Conservation (phyloP, 2,888 invertebrate species). For the Ophion costatus region DNA sequence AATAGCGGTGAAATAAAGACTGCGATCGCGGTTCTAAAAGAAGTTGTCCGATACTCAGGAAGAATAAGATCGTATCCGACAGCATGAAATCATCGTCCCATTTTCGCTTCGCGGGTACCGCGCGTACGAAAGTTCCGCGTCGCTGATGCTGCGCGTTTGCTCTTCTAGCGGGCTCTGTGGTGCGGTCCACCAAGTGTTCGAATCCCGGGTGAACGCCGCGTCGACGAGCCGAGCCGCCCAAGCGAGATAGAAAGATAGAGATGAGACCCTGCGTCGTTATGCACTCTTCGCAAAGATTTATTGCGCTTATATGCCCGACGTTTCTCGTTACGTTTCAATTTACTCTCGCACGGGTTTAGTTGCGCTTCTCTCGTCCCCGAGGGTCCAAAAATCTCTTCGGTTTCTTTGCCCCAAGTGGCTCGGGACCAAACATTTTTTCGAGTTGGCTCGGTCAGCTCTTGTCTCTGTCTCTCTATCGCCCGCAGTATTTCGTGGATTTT, state of each 20-base stretch:
- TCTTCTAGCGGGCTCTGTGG: not conserved
- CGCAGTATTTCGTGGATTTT: too few species aligned
- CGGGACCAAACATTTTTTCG: slow-evolving; percentile 9
- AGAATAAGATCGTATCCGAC: too few species aligned
- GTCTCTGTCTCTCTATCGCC: not conserved
- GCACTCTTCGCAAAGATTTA: slow-evolving; percentile 58
- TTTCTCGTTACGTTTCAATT: slow-evolving; percentile 66
- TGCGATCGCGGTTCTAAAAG: too few species aligned
- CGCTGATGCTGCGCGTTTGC: slow-evolving; percentile 7
- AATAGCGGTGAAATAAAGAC: too few species aligned
- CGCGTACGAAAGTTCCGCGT: not conserved
- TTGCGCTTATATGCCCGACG: slow-evolving; percentile 57
- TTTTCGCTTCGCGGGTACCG: not conserved
- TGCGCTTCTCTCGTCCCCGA: slow-evolving; percentile 13
- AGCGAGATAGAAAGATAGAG: slow-evolving; percentile 11
- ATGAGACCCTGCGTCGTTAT: slow-evolving; percentile 30
- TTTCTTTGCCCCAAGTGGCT: slow-evolving; percentile 19
- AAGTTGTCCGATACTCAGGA: too few species aligned
- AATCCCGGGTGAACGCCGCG: not conserved
- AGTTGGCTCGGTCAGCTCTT: not conserved
- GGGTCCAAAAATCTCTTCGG: slow-evolving; percentile 29
- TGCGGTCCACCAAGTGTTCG: slow-evolving; percentile 37
- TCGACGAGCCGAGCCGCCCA: slow-evolving; percentile 8
- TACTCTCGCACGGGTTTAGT: slow-evolving; percentile 48
- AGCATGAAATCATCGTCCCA: too few species aligned